Base-by-base conservation (phyloP, 2,888 invertebrate genomes). In the Vanessa cardui region DNA sequence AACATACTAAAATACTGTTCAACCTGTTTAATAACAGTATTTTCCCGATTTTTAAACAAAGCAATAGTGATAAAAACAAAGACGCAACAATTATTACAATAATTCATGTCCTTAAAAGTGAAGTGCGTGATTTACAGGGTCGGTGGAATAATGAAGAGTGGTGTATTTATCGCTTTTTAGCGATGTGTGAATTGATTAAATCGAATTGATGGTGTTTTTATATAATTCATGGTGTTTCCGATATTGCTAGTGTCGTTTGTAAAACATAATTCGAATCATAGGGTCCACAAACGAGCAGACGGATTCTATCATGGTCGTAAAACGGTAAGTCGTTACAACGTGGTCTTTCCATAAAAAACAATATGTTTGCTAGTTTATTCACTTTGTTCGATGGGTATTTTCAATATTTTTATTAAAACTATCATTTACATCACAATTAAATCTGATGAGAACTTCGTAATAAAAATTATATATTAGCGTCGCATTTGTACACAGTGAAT, bases 271-370 rank as follows among this genome's bases (percentile, higher is more conserved):
- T 87, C 89, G 84, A 93, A 93, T 89, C 93, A 93, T 93, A 92
- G 93, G 93, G 89, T 92, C 93, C 89, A 91, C 87, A 88, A 90
- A 87, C 87, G 93, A 90, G 87, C 88, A 85, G 85, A 93, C 93
- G 93, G 92, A 91, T 90, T 92, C 91, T 92, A 93, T 87, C 91
- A 93, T 93, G 93, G 93, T 92, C 90, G 92, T 93, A 89, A 93
- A 93, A 92, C 92, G 92, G 92, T 93, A 83, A 89, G 92, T 87
- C 70, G 59, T 69, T 73, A 74, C 76, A 77, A 75, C 76, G 74
- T 77, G 77, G 76, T 68, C 50, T 66, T 69, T 58, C 46, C 33
- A 50, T 50, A 18, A 67, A 69, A 71, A 63, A 61, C 56, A 62
- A 50, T 62, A 64, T 61, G 66, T 66, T 71, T 62, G 46, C 21